phyloP scores from a whole-genome alignment of 2,113 vertebrate genomes.

The Aramus guarauna region DNA sequence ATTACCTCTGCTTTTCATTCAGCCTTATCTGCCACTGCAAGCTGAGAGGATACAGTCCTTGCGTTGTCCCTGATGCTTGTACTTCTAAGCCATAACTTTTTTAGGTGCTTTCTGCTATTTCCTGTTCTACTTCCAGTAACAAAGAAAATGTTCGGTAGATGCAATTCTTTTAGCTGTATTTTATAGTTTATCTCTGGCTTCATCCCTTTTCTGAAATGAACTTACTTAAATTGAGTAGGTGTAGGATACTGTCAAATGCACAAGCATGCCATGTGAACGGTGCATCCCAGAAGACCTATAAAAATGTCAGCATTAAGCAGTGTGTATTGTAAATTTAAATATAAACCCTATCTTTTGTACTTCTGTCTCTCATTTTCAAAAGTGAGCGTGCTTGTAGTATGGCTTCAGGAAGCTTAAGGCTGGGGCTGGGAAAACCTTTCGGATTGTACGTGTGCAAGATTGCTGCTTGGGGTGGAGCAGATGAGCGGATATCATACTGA shows the following conservation, averaged over 20 bases:
- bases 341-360: neutral
- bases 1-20: slow-evolving; percentile 21
- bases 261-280: neutral
- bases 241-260: neutral
- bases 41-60: neutral
- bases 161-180: neutral
- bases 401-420: neutral
- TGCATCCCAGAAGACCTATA: neutral
- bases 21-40: neutral
- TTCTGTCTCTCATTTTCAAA: neutral
- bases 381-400: neutral
- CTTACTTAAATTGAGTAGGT: neutral
- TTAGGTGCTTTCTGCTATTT: neutral
- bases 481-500: neutral
- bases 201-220: neutral
- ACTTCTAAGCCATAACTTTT: neutral
- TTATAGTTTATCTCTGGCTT: neutral
- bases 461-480: neutral
- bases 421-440: neutral
- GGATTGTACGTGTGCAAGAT: neutral
- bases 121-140: neutral
- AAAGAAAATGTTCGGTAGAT: neutral
- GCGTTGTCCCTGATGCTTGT: neutral
- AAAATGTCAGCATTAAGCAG: neutral
- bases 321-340: neutral